phyloP scores from a whole-genome alignment of 2,113 vertebrate species.

The Phasianus colchicus region DNA sequence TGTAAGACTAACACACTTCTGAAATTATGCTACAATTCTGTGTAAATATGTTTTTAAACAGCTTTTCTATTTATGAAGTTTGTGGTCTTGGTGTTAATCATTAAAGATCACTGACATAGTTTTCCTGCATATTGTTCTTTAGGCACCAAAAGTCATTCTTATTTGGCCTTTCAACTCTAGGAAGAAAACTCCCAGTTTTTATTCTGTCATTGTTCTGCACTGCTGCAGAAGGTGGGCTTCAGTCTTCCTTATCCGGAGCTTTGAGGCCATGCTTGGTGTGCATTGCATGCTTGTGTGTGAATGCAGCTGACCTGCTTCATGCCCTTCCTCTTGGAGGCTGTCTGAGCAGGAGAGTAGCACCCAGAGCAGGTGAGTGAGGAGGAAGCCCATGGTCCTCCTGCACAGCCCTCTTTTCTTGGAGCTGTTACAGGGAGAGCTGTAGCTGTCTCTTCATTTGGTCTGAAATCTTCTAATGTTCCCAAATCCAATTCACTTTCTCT shows the following conservation, averaged over 20 bases:
- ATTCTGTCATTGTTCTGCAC: neutral
- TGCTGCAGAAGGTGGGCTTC: neutral
- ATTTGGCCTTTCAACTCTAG: neutral
- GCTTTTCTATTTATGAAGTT: neutral
- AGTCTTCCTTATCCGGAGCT: neutral
- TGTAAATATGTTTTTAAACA: neutral
- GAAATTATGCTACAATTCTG: neutral
- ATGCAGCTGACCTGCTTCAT: neutral
- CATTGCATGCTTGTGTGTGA: neutral
- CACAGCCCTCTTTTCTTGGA: neutral
- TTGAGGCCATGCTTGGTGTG: neutral
- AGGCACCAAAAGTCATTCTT: neutral
- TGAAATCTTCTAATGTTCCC: neutral
- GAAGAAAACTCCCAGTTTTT: neutral
- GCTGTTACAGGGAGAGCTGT: neutral
- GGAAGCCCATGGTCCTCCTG: neutral
- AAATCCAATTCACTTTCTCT: neutral
- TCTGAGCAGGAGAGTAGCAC: neutral
- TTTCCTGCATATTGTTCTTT: neutral
- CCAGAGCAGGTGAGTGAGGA: neutral
- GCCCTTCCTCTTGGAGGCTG: neutral
- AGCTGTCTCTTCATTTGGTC: neutral
- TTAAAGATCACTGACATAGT: neutral
- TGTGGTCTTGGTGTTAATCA: neutral
- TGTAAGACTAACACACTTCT: neutral